A percentile compares a stretch with the other conserved stretches of the same genome.
phyloP scores from a whole-genome alignment of 92 coral and sea anemone species.

The Umimayanthus chanpuru region DNA sequence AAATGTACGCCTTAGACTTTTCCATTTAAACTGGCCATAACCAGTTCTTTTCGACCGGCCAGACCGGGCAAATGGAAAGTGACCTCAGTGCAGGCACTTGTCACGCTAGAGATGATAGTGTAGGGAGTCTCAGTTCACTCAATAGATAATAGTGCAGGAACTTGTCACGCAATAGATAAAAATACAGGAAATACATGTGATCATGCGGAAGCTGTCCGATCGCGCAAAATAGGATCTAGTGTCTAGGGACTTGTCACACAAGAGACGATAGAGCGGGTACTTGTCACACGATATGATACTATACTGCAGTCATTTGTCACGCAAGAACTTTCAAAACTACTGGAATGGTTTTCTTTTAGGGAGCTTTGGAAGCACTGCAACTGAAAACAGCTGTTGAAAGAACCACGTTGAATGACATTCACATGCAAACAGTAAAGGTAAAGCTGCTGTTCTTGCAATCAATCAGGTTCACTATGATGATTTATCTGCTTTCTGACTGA shows the following conservation, averaged over 20 bases:
- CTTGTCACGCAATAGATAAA: no score
- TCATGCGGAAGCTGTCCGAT: no score
- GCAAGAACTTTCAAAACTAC: not conserved
- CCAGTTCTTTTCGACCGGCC: no score
- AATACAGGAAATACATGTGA: not conserved
- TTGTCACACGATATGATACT: no score
- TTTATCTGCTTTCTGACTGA: not conserved
- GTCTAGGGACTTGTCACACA: no score
- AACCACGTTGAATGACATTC: conserved; percentile 92
- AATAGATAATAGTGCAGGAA: no score
- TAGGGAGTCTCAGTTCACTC: no score
- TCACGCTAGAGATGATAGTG: no score
- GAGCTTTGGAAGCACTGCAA: conserved; percentile 93
- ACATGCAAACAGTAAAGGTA: conserved; percentile 99
- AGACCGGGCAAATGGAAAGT: no score
- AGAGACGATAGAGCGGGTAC: not conserved
- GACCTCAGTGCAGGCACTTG: no score
- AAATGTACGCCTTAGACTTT: no score
- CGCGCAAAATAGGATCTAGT: not conserved
- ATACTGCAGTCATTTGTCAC: not conserved
- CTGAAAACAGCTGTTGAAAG: conserved; percentile 96
- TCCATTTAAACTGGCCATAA: no score
- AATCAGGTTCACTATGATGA: not conserved
- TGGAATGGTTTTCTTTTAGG: conserved; percentile 49
- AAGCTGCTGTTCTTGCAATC: not conserved